Conservation (phyloP, 1,140 invertebrate species). For the Drosophila repletoides region DNA sequence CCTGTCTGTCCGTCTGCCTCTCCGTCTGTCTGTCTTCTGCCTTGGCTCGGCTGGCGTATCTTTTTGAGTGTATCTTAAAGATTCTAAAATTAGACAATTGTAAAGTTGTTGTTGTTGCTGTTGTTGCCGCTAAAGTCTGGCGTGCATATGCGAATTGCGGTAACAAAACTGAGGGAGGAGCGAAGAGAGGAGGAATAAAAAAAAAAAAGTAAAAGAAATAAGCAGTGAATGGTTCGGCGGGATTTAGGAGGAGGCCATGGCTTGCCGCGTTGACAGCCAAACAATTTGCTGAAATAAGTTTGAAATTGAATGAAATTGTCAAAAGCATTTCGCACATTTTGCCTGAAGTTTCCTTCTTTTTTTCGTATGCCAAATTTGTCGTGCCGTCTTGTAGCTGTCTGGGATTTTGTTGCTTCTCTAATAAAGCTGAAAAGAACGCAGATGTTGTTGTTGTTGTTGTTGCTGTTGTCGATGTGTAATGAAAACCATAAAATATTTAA, state of each 20-base stretch:
- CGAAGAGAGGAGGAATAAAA: too few species aligned
- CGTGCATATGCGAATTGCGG: constrained; percentile 74
- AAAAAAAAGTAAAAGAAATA: too few species aligned
- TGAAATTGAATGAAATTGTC: constrained; percentile 81
- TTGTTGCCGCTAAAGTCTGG: constrained; percentile 20
- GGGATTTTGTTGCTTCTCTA: constrained; percentile 59
- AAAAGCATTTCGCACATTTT: constrained; percentile 80
- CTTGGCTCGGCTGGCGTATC: constrained; percentile 39
- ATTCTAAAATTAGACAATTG: constrained; percentile 81
- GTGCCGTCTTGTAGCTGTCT: constrained; percentile 20
- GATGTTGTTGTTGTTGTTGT: too few species aligned
- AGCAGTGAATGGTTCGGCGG: too few species aligned
- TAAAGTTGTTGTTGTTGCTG: constrained; percentile 32
- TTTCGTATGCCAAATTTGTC: constrained; percentile 12
- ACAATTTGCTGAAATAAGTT: constrained; percentile 81
- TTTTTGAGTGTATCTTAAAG: constrained; percentile 81
- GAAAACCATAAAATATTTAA: constrained; percentile 79
- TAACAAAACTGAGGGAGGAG: constrained; percentile 65
- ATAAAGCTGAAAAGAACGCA: constrained; percentile 62
- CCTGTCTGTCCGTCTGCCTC: constrained; percentile 43
- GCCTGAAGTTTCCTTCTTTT: not conserved
- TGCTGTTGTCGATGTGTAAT: constrained; percentile 72
- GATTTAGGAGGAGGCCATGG: constrained; percentile 11
- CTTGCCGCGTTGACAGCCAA: constrained; percentile 71
- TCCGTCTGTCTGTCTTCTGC: constrained; percentile 8